Evolutionary conservation across 2,113 vertebrate species (phyloP), one percentile per base, ranked within the genome.

Genomic region (Thryonomys swinderianus): DNA sequence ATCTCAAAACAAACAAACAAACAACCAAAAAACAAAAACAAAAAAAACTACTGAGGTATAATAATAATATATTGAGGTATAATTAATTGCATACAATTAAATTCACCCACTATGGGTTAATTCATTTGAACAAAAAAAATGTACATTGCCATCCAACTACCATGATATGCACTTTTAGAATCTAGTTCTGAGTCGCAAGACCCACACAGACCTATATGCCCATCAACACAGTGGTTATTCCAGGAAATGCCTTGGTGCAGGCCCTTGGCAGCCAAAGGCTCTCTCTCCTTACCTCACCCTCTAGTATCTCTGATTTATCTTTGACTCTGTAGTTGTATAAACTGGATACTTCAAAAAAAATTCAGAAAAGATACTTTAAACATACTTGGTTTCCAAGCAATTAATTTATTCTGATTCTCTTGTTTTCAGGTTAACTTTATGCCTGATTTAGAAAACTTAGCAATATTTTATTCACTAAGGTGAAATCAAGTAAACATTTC

Each of bases 401-500:
- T n/a, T 42, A 90, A 83, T 59, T 96, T 90, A 86, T 37, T 73
- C 69, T 92, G 51, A 86, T 89, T 90, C 74, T 95, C 48, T 82
- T 94, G 45, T 55, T 91, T 96, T 94, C 79, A 84, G 37, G 89
- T 84, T 91, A 96, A 88, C 89, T 88, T 81, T 87, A 95, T 91
- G 42, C 48, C 67, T 95, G 93, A 69, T 91, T 92, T 42, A 91
- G 61, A 85, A 96, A 94, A 93, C 9, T 66, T 64, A 74, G 51
- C 83, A 79, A 71, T 87, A 87, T 82, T 95, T 90, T 89, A 96
- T 71, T 91, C 73, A 79, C 85, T 93, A 82, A 96, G 74, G 66
- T 85, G 51, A 95, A 96, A 94, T 64, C 74, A 96, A 96, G 34
- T 89, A 87, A 93, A 94, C 5, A 88, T 42, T 90, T 97, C 79